Evolutionary conservation across 2,797 vertebrate species (phyloP).

Genomic region (Galago senegalensis): DNA sequence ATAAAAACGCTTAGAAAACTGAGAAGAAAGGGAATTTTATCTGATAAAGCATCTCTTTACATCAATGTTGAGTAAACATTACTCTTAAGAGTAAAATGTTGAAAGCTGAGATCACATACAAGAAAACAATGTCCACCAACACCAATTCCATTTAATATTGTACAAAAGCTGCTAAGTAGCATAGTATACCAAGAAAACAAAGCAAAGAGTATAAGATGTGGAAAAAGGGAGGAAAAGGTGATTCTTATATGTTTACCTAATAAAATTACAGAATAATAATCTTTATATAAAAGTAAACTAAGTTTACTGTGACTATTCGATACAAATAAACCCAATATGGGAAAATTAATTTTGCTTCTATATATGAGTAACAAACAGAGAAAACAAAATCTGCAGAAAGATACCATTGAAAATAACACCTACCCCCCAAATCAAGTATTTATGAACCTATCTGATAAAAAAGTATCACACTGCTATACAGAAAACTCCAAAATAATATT

Average conservation of each 20-base stretch:
- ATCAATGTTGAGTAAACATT: background rate
- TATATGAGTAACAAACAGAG: background rate
- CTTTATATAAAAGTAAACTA: background rate
- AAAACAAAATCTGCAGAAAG: background rate
- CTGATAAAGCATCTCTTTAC: background rate
- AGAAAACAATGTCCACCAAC: background rate
- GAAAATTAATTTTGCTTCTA: constrained; percentile 1
- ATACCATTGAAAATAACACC: background rate
- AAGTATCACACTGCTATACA: background rate
- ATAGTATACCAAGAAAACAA: background rate
- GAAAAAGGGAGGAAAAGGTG: background rate
- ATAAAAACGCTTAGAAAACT: background rate
- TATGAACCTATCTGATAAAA: background rate
- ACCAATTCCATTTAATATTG: background rate
- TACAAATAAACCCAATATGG: background rate
- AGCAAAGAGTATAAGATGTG: background rate
- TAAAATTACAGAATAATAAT: background rate
- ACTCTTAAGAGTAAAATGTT: background rate
- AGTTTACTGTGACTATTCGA: background rate
- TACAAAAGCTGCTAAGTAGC: too few species aligned
- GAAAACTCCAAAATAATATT: background rate
- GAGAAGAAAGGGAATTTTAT: background rate
- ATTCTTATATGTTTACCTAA: background rate
- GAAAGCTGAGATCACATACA: background rate
- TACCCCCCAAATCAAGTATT: background rate